A percentile compares a stretch with the other conserved stretches of the same genome.
These are phyloP conservation scores for Phengaris alcon DNA, from an alignment of 2,888 invertebrate genomes.

Conservation along the genomic window DNA sequence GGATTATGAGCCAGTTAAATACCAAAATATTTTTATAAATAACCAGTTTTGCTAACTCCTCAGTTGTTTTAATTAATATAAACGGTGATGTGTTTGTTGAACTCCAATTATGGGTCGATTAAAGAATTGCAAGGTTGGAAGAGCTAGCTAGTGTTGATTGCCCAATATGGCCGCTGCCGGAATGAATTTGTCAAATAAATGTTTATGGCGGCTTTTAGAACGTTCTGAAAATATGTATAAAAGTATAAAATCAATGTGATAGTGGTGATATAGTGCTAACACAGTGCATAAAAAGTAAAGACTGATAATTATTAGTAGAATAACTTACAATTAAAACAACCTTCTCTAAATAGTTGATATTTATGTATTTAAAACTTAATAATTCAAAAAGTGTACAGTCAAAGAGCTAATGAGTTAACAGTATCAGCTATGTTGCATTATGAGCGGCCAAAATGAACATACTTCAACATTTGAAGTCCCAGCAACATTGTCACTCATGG, in stretches of 20 bases:
- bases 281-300: slow-evolving; percentile 25
- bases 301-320: slow-evolving; percentile 26
- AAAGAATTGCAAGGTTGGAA: slow-evolving; percentile 13
- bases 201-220: slow-evolving; percentile 40
- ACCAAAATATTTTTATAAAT: slow-evolving; percentile 4
- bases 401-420: slow-evolving; percentile 27
- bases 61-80: neutral
- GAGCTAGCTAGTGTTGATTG: slow-evolving; percentile 33
- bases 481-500: slow-evolving; percentile 71
- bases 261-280: slow-evolving; percentile 22
- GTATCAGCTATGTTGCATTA: slow-evolving; percentile 64
- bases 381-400: slow-evolving; percentile 1
- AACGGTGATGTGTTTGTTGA: slow-evolving; percentile 26
- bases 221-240: slow-evolving; percentile 30
- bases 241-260: slow-evolving; percentile 20
- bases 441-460: slow-evolving; percentile 69
- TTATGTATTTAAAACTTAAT: neutral
- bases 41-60: neutral
- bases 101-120: slow-evolving; percentile 15
- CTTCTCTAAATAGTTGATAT: slow-evolving; percentile 11
- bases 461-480: slow-evolving; percentile 50
- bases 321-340: slow-evolving; percentile 16
- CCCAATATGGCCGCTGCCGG: slow-evolving; percentile 44
- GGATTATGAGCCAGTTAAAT: neutral
- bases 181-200: slow-evolving; percentile 42